These are phyloP conservation scores for Metridium senile DNA, from an alignment of 92 coral and sea anemone genomes.

Conservation along the genomic window DNA sequence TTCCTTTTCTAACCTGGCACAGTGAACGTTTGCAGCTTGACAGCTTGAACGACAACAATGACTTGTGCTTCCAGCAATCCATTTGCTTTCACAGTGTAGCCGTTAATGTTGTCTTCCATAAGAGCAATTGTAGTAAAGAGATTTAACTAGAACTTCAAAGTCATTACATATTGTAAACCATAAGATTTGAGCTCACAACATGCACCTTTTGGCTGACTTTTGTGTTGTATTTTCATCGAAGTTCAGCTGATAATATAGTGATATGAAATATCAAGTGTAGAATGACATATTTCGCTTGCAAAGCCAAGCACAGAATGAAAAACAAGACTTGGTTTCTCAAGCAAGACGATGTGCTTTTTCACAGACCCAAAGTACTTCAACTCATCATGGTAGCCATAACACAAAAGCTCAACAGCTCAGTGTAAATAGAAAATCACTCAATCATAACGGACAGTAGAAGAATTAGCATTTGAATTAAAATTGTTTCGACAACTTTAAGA, in stretches of 20 bases:
- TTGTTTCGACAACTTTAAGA: background rate
- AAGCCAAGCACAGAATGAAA: too few species aligned
- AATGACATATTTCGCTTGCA: too few species aligned
- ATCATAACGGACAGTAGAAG: slow-evolving; percentile 5
- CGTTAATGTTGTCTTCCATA: slow-evolving; percentile 10
- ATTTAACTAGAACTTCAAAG: background rate
- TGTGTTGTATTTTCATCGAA: background rate
- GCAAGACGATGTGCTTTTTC: background rate
- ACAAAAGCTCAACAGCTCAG: background rate
- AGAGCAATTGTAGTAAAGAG: background rate
- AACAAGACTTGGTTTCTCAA: background rate
- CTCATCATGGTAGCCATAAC: background rate
- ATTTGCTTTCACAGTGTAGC: background rate
- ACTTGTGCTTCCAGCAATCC: slow-evolving; percentile 18
- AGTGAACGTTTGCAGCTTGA: slow-evolving; percentile 18
- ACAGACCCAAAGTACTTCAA: background rate
- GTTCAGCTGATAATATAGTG: too few species aligned
- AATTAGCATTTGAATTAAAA: slow-evolving; percentile 17
- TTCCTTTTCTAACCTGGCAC: slow-evolving; percentile 37
- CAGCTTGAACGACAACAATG: slow-evolving; percentile 28
- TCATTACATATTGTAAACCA: background rate
- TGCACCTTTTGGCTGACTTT: background rate
- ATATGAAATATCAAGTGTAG: too few species aligned
- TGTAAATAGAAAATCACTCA: slow-evolving; percentile 11
- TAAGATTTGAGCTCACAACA: background rate